phyloP scores from a whole-genome alignment of 2,113 vertebrate genomes.

The Amblyornis subalaris region DNA sequence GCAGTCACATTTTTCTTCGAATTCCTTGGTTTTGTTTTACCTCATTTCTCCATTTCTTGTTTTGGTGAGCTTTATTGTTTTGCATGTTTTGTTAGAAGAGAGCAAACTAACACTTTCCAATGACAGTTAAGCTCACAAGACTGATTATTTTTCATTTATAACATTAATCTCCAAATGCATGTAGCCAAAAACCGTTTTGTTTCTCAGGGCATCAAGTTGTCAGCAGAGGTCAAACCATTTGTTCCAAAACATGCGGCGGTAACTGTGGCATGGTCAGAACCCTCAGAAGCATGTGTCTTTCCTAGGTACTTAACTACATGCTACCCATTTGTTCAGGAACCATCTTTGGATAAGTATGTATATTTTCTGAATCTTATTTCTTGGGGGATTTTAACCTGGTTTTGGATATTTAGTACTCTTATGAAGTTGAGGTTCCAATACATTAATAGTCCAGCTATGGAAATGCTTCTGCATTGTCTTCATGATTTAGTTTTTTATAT shows the following conservation, averaged over 20 bases:
- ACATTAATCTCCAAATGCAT: not conserved
- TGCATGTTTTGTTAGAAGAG: not conserved
- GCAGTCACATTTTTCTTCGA: not conserved
- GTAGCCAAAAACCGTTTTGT: conserved; percentile 40
- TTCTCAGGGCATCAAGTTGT: conserved; percentile 70
- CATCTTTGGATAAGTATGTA: conserved; percentile 68
- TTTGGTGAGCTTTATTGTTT: not conserved
- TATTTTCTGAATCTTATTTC: conserved; percentile 38
- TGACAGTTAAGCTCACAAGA: not conserved
- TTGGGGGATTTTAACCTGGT: not conserved
- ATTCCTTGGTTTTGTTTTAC: not conserved
- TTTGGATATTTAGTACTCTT: not conserved
- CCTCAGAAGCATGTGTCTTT: conserved; percentile 65
- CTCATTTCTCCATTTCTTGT: not conserved
- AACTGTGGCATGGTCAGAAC: conserved; percentile 61
- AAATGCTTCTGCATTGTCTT: not conserved
- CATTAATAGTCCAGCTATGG: not conserved
- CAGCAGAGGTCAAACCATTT: conserved; percentile 77
- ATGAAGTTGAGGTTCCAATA: not conserved
- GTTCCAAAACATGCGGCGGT: conserved; percentile 66
- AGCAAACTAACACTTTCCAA: not conserved
- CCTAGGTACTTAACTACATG: conserved; percentile 66
- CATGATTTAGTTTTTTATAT: not conserved
- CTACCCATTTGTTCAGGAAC: conserved; percentile 70
- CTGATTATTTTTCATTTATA: not conserved